Evolutionary conservation across 2,113 vertebrate genomes (phyloP), one percentile per base, ranked within the genome.

Genomic region (Neotoma lepida): DNA sequence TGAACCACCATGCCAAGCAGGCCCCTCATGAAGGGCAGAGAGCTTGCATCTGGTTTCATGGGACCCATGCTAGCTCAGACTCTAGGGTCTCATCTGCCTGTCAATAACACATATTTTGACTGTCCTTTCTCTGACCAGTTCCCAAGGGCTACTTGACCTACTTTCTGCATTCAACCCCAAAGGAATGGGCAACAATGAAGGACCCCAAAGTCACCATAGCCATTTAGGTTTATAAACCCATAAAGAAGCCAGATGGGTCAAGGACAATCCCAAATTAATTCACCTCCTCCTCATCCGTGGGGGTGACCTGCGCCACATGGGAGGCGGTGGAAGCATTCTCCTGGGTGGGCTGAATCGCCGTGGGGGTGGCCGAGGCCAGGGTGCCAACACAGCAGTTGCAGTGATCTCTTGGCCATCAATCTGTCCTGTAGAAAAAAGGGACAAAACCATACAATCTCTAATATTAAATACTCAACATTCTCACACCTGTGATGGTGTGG

Each of bases 391-490:
- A 0, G 99, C 99, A 0, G 99, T 99, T 86, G 99, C 99, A 0
- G 99, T 99, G 98, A 99, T 99, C 98, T 99, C 99, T 98, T 99
- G 99, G 30, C 99, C 99, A 17, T 99, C 99, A 0, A 99, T 99
- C 97, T 99, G 99, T 97, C 99, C 99, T 99, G 97, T 94, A 61
- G 9, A 90, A 51, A 93, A 56, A 94, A 95, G 44, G 84, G 82
- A 13, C 54, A 80, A 54, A 96, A 49, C 41, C 73, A 95, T 2
- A 92, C 18, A 2, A 17, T 44, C 20, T 2, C 9, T 33, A 68
- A 68, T 2, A 74, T 74, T 74, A 89, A 68, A 61, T 39, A 63
- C n/a, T 39, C 54, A n/a, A 33, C 35, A n/a, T 39, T n/a, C 6
- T 35, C 44, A 24, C 13, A 51, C 33, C 4, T n/a, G 33, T 68